These are phyloP conservation scores for Dendrocopos noguchii DNA, from an alignment of 2,113 vertebrate genomes.

Conservation along the genomic window DNA sequence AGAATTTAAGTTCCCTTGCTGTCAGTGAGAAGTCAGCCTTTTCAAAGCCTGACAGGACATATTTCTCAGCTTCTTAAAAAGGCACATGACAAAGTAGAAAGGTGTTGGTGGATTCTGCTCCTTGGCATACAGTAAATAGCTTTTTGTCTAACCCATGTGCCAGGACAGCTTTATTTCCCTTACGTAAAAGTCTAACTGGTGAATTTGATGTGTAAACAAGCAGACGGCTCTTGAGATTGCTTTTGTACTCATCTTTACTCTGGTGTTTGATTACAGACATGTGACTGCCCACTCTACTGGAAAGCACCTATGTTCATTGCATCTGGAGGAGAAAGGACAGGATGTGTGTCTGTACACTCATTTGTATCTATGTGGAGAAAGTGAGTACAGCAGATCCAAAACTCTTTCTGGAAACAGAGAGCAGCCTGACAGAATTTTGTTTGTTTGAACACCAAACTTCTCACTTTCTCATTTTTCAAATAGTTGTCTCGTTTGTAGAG, in stretches of 20 bases:
- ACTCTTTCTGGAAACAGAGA: neutral
- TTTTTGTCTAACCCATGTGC: neutral
- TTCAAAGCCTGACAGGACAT: rapidly evolving
- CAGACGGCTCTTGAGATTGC: neutral
- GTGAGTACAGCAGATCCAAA: constrained; percentile 78
- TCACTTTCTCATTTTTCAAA: neutral
- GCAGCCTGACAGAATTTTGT: neutral
- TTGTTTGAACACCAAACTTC: neutral
- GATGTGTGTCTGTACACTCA: constrained; percentile 90
- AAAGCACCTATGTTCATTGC: constrained; percentile 94
- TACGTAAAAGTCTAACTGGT: neutral
- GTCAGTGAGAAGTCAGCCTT: neutral
- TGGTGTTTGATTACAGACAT: constrained; percentile 79
- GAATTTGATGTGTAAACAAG: neutral
- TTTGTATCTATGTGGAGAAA: constrained; percentile 94
- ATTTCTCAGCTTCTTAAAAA: neutral
- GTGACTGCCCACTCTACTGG: constrained; percentile 96
- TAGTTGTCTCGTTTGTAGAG: neutral
- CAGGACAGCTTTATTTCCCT: neutral
- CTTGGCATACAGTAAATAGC: neutral
- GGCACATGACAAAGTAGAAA: neutral
- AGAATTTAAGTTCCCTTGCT: neutral
- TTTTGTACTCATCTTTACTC: neutral
- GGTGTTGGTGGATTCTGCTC: neutral
- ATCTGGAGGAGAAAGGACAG: constrained; percentile 91